Evolutionary conservation across 2,113 vertebrate genomes (phyloP).

Genomic region (Ctenomys sociabilis): DNA sequence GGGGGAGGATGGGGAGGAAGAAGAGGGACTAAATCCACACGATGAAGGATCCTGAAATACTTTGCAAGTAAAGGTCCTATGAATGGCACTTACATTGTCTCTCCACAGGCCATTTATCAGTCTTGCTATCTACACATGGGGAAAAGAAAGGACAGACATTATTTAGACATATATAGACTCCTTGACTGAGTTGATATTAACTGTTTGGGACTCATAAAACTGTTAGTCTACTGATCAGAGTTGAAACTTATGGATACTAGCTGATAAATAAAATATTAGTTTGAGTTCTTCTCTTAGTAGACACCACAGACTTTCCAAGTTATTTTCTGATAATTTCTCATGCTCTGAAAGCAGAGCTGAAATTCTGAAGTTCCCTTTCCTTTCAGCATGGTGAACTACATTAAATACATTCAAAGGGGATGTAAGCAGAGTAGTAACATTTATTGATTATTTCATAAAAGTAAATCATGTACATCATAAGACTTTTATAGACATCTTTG

Average conservation of each 20-base stretch:
- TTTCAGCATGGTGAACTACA: neutral
- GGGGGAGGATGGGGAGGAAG: too few relatives aligned
- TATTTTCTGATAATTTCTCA: neutral
- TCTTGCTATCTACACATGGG: neutral
- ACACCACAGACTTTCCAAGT: neutral
- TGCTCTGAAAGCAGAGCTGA: neutral
- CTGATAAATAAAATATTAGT: neutral
- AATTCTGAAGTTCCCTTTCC: neutral
- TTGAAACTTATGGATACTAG: neutral
- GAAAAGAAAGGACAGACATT: neutral
- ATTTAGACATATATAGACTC: neutral
- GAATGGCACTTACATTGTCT: neutral
- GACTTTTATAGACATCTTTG: neutral
- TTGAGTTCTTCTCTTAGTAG: neutral
- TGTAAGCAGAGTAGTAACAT: accelerated
- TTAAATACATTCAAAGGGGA: neutral
- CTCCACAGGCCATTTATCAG: neutral
- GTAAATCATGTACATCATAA: neutral
- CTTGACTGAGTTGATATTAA: neutral
- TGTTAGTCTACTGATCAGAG: neutral
- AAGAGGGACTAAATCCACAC: neutral
- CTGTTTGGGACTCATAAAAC: neutral
- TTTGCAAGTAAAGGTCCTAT: neutral
- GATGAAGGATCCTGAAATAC: neutral
- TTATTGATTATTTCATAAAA: constrained; percentile 17